Evolutionary conservation across 2,113 vertebrate species (phyloP), one percentile per base, ranked within the genome.

Genomic region (Hucho hucho): DNA sequence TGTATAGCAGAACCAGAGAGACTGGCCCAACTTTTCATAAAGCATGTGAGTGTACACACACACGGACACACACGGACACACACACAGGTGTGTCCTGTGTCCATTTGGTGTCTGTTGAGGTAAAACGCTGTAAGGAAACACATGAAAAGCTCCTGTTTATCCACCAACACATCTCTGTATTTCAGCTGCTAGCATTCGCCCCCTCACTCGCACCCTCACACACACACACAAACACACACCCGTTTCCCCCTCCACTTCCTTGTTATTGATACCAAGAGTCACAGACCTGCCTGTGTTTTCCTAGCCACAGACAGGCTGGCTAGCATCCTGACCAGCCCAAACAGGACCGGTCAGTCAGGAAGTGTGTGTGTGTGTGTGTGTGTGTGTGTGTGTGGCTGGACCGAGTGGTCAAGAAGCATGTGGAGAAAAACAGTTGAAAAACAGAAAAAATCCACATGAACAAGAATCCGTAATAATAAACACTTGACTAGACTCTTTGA

Each of bases 1-100:
- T 96, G 96, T 85, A 89, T 96, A 81, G 87, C 86, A 64, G 95
- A 97, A 80, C 96, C 95, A 77, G 95, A 96, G 88, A 93, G 93
- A 87, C 87, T 97, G 89, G 95, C 95, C 75, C 93, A 95, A 86
- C 94, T 96, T 79, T 97, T 97, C 91, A 96, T 96, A 89, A 97
- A 96, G 92, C 96, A 97, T 46, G 96, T 97, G 88, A 95, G 95
- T 91, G 72, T 72, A 14, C 64, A 65, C 6, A 12, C 24, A 37
- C 37, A 37, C 1, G 37, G 37, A 37, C 37, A 37, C 37, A 37
- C 37, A 37, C 7, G n/a, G 22, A 13, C 58, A 64, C 58, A 69
- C 65, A 75, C 25, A 75, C 14, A n/a, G 72, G 47, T 70, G 70
- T 65, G 78, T 85, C 66, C 75, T 68, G 77, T 66, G 74, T 79